Evolutionary conservation across 2,888 invertebrate genomes (phyloP), one percentile per base, ranked within the genome.

Genomic region (Biston betularia): DNA sequence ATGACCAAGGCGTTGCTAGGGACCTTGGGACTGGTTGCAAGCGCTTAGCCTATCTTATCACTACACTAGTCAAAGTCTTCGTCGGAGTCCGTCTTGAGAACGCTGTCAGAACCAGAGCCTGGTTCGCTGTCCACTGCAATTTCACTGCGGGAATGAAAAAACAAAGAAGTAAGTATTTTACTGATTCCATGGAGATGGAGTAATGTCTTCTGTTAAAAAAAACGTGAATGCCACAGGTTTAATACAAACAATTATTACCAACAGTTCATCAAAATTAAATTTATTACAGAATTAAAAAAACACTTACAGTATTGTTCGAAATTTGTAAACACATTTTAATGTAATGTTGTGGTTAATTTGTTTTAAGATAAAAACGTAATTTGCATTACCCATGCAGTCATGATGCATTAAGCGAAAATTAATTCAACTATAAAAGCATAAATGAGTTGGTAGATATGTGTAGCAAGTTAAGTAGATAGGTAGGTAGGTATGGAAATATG

Each of bases 51-150:
- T 81, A 81, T 69, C 69, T 63, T 73, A 74, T 75, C 58, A 67
- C 70, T 73, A 67, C 63, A 63, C 77, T 87, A 93, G 79, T 93
- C 93, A 70, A 92, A 93, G 79, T 94, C 93, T 72, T 94, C 94
- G 75, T 94, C 94, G 9, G 94, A 93, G 77, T 94, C 94, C 14
- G 94, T 93, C 76, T 89, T 90, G 73, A 93, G 82, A 38, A 91
- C 90, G 83, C 94, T 94, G 81, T 94, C 94, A 7, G 92, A 89
- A n/a, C 89, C 92, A 6, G 94, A 93, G 44, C 90, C 92, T 0
- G 85, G 78, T 61, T 94, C 94, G 80, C 94, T 94, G 84, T 93
- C 93, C 68, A 88, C 86, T 57, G 87, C 87, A 49, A 88, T 79
- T 74, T 90, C 92, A 63, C 93, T 93, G 53, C 3, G 34, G 12